Evolutionary conservation across 1,140 invertebrate species (phyloP), one percentile per base, ranked within the genome.

Genomic region (Drosophila sturtevanti): DNA sequence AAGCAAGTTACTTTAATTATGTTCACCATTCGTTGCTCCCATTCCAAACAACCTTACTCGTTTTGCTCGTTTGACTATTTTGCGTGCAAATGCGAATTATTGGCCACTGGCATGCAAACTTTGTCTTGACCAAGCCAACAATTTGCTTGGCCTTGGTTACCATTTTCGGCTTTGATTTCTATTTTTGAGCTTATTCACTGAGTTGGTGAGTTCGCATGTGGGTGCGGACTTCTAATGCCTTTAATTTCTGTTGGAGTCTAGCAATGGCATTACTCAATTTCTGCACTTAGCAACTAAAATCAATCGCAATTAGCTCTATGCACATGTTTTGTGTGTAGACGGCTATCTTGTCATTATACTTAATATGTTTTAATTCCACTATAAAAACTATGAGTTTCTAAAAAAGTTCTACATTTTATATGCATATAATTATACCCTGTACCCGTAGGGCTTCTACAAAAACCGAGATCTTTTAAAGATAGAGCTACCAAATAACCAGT

Each of bases 31-130:
- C 68, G 65, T 73, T 64, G 72, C 68, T 67, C 67, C 67, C 59
- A 62, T 55, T 38, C 31, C 48, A 22, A 51, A 3, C 12, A 38
- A 35, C 41, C 44, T 6, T 54, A 11, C 34, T 18, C 12, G 59
- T 69, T 86, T 85, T 75, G 11, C 55, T 34, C 18, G 9, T 62
- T 60, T 38, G 16, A 58, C 38, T 38, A 48, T 77, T 77, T 77
- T 77, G 82, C 82, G 82, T 82, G 82, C 79, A 54, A 68, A 62
- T 52, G 58, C 72, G 68, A 87, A 84, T 87, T 86, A 86, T 87
- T 82, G 84, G 72, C 82, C 82, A 82, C 68, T 86, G 82, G 82
- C 82, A 86, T 86, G 82, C 82, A 79, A 86, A 56, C 27, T 72
- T 59, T 34, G 35, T 79, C 82, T 87, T 60, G 41, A 66, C 75